phyloP scores from a whole-genome alignment of 1,140 invertebrate genomes.

The Lepidurus arcticus region DNA sequence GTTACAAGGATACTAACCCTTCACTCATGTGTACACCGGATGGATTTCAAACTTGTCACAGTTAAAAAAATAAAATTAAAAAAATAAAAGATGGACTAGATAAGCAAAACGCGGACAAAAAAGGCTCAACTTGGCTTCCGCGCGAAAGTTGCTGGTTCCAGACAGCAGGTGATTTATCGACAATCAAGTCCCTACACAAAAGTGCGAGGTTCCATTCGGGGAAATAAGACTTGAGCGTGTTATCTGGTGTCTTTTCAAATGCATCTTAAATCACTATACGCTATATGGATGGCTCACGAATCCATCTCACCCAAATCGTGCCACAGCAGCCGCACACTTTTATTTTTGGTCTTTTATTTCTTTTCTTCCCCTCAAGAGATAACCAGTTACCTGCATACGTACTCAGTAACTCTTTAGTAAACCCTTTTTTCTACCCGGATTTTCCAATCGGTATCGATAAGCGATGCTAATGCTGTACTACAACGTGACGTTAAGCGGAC shows the following conservation, averaged over 20 bases:
- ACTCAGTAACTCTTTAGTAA: background rate
- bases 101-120: background rate
- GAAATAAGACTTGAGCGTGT: background rate
- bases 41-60: conserved; percentile 11
- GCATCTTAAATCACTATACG: conserved; percentile 1
- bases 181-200: background rate
- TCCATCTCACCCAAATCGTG: conserved; percentile 8
- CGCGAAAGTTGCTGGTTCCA: background rate
- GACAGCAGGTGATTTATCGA: conserved; percentile 6
- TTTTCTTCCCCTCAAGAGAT: background rate
- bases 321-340: background rate
- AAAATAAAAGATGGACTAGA: background rate
- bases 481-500: background rate
- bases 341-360: too few species aligned
- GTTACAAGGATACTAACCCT: background rate
- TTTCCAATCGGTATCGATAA: background rate
- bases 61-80: background rate
- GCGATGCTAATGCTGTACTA: background rate
- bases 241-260: conserved; percentile 14
- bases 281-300: conserved; percentile 7
- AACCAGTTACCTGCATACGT: conserved; percentile 16
- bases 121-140: background rate
- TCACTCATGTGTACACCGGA: conserved; percentile 10
- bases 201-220: background rate
- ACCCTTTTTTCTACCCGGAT: background rate